Evolutionary conservation across 2,797 vertebrate genomes (phyloP).

Genomic region (Anabas testudineus): DNA sequence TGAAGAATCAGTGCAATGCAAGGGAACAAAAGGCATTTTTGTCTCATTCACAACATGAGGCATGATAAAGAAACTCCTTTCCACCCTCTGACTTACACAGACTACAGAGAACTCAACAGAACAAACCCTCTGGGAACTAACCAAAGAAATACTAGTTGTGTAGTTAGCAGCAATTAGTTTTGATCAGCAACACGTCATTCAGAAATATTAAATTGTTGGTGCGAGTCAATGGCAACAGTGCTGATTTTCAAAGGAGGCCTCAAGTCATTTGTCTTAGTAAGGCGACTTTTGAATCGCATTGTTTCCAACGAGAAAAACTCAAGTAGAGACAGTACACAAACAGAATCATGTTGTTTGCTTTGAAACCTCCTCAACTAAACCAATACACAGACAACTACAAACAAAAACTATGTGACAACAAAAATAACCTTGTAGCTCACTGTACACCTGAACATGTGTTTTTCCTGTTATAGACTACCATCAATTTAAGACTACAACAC

Average conservation of each 20-base stretch:
- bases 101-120: constrained; percentile 22
- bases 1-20: constrained; percentile 59
- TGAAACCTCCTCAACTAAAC: constrained; percentile 52
- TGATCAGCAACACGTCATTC: constrained; percentile 81
- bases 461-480: constrained; percentile 29
- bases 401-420: no score
- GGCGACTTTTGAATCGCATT: constrained; percentile 37
- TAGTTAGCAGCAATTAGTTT: constrained; percentile 80
- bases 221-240: constrained; percentile 30
- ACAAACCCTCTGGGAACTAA: constrained; percentile 43
- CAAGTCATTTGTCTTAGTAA: constrained; percentile 22
- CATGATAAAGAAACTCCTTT: constrained; percentile 38
- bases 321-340: constrained; percentile 24
- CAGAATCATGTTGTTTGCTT: constrained; percentile 46
- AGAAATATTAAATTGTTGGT: constrained; percentile 26
- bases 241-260: constrained; percentile 39
- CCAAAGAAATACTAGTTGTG: constrained; percentile 63
- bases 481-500: constrained; percentile 41
- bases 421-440: constrained; percentile 25
- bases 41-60: constrained; percentile 49
- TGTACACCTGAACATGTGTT: constrained; percentile 40
- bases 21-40: constrained; percentile 60
- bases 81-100: constrained; percentile 20
- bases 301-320: constrained; percentile 44
- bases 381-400: constrained; percentile 12